A percentile compares a stretch with the other conserved stretches of the same genome.
phyloP scores from a whole-genome alignment of 2,797 vertebrate genomes.

The Malurus splendens region DNA sequence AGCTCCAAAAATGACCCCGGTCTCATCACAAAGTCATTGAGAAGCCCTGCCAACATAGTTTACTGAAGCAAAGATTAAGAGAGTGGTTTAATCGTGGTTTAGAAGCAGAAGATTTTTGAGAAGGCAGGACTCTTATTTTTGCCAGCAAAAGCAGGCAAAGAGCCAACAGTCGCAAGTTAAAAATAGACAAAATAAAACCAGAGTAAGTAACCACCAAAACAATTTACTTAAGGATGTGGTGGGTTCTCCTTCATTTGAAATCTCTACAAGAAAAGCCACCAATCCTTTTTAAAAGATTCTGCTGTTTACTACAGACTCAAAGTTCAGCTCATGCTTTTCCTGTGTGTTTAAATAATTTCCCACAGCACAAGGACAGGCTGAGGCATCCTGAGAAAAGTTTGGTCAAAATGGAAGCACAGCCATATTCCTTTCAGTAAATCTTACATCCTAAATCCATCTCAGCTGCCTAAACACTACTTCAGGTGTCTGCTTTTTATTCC shows the following conservation, averaged over 20 bases:
- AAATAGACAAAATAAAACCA: slow-evolving; percentile 55
- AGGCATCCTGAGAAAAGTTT: not conserved
- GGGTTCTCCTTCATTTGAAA: slow-evolving; percentile 57
- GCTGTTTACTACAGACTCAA: slow-evolving; percentile 44
- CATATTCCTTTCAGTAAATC: not conserved
- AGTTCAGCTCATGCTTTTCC: not conserved
- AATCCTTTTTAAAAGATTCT: slow-evolving; percentile 11
- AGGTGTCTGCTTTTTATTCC: not conserved
- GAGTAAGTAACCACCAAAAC: slow-evolving; percentile 56
- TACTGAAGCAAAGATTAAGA: slow-evolving; percentile 4
- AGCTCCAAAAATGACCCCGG: not conserved
- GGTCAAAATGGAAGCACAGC: not conserved
- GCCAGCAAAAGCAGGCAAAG: slow-evolving; percentile 25
- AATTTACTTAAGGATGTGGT: slow-evolving; percentile 60
- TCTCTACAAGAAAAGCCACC: slow-evolving; percentile 46
- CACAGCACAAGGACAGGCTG: not conserved
- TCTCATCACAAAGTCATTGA: not conserved
- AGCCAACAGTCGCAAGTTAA: slow-evolving; percentile 32
- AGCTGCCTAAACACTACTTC: not conserved
- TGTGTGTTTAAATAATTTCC: not conserved
- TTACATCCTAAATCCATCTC: not conserved
- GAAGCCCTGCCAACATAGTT: not conserved
- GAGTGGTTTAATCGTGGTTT: not conserved
- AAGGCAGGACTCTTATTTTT: slow-evolving; percentile 13
- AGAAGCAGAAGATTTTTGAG: not conserved